Evolutionary conservation across 2,113 vertebrate genomes (phyloP), one percentile per base, ranked within the genome.

Genomic region (Onychorhynchus coronatus): DNA sequence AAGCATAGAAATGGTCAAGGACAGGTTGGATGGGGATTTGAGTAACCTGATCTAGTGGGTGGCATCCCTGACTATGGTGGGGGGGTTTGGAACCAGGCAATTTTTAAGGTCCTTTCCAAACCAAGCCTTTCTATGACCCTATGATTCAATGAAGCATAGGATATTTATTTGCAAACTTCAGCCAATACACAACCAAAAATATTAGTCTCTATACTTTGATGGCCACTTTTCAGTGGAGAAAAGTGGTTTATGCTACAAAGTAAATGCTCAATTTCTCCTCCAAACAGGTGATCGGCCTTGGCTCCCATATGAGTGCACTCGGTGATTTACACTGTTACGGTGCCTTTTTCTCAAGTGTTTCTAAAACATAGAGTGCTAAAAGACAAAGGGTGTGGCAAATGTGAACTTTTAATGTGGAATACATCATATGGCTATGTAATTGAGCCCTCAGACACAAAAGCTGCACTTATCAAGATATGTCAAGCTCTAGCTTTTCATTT

Each of bases 281-380:
- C 46, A 76, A 58, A 47, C 5, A 35, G 14, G 31, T 49, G 19
- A 24, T 12, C 0, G 2, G 30, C 14, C 47, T 80, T 2, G 1
- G 47, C 42, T 74, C 30, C 24, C 0, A 0, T 42, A 15, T 19
- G 37, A 84, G 20, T 39, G 41, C 20, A 25, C 31, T 62, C 0
- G 0, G 62, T 30, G 53, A 28, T 68, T 68, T 35, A 31, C 22
- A 41, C 3, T 0, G 1, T 42, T 67, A 31, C 0, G 0, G 10
- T 8, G 19, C 8, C 68, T 71, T 77, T 75, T 30, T 74, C 47
- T 75, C 30, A 21, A 83, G 61, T 42, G 33, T 70, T 75, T 47
- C 84, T 12, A 24, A 77, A 70, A 5, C 14, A 15, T 30, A 4
- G 2, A 22, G 22, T 44, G 22, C 5, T 4, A 78, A 59, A 68